phyloP scores from a whole-genome alignment of 2,888 invertebrate species.

The Cantharis rufa region DNA sequence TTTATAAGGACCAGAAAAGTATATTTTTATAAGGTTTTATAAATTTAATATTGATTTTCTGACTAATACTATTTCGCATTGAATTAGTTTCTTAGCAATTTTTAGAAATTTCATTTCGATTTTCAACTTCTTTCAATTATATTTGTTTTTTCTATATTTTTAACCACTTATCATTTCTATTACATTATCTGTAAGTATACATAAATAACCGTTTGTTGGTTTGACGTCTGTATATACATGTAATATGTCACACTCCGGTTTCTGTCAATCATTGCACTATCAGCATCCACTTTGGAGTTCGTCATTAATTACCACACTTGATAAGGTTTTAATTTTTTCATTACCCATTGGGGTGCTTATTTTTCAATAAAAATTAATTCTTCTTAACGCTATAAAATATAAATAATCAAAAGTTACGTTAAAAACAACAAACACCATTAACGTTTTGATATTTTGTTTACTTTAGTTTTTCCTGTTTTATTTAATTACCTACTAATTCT shows the following conservation, averaged over 20 bases:
- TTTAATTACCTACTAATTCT: neutral
- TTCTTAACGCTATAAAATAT: neutral
- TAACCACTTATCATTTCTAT: neutral
- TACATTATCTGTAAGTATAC: neutral
- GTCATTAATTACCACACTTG: neutral
- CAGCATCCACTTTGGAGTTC: neutral
- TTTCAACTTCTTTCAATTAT: neutral
- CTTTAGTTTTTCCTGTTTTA: neutral
- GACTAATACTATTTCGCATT: neutral
- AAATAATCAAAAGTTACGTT: neutral
- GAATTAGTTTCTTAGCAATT: neutral
- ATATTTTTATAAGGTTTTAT: neutral
- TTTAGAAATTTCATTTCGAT: neutral
- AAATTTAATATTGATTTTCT: neutral
- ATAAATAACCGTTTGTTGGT: neutral
- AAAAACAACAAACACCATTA: neutral
- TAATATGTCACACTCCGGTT: neutral
- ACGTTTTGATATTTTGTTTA: neutral
- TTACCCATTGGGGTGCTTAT: neutral
- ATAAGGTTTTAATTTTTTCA: neutral
- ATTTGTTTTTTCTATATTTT: neutral
- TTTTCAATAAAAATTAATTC: neutral
- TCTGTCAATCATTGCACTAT: neutral
- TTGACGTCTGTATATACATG: neutral
- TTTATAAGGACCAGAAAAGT: neutral